Base-by-base conservation (phyloP, 2,113 vertebrate species). In the Xerus inauris region DNA sequence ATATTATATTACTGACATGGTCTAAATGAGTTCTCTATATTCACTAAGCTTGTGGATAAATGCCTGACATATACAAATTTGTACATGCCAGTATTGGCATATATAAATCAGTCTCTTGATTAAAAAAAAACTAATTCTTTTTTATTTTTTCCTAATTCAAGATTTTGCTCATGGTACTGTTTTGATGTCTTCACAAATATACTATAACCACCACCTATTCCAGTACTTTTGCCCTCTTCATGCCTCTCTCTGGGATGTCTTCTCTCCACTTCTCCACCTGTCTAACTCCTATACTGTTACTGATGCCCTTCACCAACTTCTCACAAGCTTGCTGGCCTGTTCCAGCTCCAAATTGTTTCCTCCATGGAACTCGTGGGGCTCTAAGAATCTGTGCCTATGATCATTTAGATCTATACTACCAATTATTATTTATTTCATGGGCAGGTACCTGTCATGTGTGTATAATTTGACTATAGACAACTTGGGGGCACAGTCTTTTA, bases 351-450 rank as follows among this genome's bases (percentile, higher is more conserved):
- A 76, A 38, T 0, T 16, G 11, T 86, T 71, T 85, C 62, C 51
- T 76, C 51, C 28, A 89, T 47, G 67, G 26, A 87, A 72, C 26
- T 87, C 40, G 26, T 38, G 67, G 71, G 54, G 71, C n/a, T 73
- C 71, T 73, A 92, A 80, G 71, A 83, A 77, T 79, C 54, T 79
- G 40, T 57, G 51, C 67, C 47, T 82, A 42, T 82, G 51, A 69
- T 38, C 20, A 79, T 77, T 90, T 87, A 87, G 85, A 95, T 10
- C 19, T 87, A 62, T 3, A 83, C 49, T 87, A 65, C 0, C 20
- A 89, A 42, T 81, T 69, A 72, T 57, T 84, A 91, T 96, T 92
- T 86, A 89, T 92, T 94, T 95, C 76, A 82, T 88, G 71, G n/a
- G 82, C 22, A 93, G 84, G 40, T 32, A 57, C 38, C 54, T 86